Conservation (phyloP, 2,797 vertebrate species). For the Pangasius sanitwongsei region DNA sequence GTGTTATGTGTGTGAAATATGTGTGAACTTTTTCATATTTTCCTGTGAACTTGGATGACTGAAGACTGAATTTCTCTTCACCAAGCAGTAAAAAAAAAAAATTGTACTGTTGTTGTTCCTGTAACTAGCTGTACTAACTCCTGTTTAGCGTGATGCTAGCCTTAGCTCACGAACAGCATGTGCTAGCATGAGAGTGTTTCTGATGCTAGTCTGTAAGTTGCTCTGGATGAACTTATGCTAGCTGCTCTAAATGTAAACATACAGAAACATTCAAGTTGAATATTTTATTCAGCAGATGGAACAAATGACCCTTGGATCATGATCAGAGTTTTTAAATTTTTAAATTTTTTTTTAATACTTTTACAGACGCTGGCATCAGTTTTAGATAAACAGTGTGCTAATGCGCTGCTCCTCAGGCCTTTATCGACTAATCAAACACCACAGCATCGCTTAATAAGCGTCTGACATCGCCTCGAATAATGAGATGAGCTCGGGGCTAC, state of each 20-base stretch:
- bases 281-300: not conserved
- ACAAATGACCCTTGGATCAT: not conserved
- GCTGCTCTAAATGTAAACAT: not conserved
- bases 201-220: not conserved
- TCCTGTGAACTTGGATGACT: not conserved
- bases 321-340: not conserved
- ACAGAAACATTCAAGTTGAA: not conserved
- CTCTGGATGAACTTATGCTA: not conserved
- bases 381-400: conserved; percentile 9
- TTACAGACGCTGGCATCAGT: not conserved
- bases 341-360: too few species aligned
- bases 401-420: conserved; percentile 13
- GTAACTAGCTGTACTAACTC: not conserved
- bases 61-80: too few species aligned
- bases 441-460: conserved; percentile 1
- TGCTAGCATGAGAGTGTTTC: not conserved
- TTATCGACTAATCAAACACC: conserved; percentile 34
- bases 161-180: not conserved
- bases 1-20: too few species aligned
- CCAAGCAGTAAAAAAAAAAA: not conserved
- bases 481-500: not conserved
- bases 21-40: not conserved
- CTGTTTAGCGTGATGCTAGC: not conserved
- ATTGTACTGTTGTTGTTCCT: too few species aligned
- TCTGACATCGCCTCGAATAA: not conserved